Evolutionary conservation across 2,888 invertebrate genomes (phyloP).

Genomic region (Mythimna ferrago): DNA sequence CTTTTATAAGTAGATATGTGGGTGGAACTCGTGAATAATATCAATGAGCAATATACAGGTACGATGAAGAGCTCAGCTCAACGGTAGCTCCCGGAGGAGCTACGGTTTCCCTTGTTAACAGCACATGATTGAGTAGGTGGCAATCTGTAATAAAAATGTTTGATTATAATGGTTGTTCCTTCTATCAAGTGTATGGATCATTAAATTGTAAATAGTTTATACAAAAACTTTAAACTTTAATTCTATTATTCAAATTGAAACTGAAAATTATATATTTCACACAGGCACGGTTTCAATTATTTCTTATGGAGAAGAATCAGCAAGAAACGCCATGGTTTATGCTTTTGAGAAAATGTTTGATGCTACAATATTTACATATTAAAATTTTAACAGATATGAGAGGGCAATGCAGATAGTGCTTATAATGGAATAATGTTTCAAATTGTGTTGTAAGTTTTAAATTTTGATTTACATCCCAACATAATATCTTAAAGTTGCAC

Average conservation of each 20-base stretch:
- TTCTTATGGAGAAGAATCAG: too few relatives aligned
- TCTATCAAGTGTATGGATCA: not conserved
- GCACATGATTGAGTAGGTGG: constrained; percentile 77
- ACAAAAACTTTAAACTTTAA: not conserved
- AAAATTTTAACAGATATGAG: too few relatives aligned
- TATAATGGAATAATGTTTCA: not conserved
- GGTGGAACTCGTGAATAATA: constrained; percentile 39
- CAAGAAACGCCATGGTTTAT: too few relatives aligned
- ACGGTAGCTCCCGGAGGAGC: constrained; percentile 82
- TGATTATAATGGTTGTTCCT: not conserved
- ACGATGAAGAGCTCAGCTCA: constrained; percentile 71
- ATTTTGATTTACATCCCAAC: not conserved
- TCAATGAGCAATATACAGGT: constrained; percentile 69
- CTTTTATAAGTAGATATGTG: constrained; percentile 62
- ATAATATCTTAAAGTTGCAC: not conserved
- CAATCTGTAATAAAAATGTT: constrained; percentile 78
- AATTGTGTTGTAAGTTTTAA: not conserved
- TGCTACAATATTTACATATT: too few relatives aligned
- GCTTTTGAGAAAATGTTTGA: too few relatives aligned
- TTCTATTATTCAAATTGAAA: too few relatives aligned
- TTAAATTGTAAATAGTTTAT: not conserved
- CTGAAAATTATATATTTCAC: too few relatives aligned
- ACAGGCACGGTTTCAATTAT: too few relatives aligned
- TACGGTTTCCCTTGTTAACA: constrained; percentile 72
- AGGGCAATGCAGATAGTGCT: too few relatives aligned